These are phyloP conservation scores for Apamea sordens DNA, from an alignment of 2,888 invertebrate species.

Conservation along the genomic window DNA sequence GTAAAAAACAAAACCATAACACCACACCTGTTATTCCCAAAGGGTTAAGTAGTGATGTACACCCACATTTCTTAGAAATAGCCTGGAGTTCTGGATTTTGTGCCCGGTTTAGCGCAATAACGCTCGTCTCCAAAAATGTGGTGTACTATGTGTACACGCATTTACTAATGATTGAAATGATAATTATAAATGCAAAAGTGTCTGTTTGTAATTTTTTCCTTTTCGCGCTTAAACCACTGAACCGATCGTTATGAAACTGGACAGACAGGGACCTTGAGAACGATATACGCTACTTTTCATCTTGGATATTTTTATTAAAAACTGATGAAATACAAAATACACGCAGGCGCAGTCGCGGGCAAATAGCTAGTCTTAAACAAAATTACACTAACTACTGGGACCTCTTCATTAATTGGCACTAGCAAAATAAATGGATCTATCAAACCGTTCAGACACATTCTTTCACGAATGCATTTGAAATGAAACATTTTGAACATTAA, in stretches of 20 bases:
- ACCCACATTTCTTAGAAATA: neutral
- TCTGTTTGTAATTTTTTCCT: neutral
- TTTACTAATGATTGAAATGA: neutral
- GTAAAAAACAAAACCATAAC: too few species aligned
- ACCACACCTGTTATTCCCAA: too few species aligned
- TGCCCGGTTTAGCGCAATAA: neutral
- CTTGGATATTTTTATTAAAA: too few species aligned
- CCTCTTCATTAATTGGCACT: neutral
- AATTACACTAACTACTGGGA: neutral
- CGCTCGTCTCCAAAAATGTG: neutral
- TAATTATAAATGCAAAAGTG: neutral
- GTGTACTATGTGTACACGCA: neutral
- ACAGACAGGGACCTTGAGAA: neutral
- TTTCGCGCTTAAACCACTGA: neutral
- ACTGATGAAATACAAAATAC: neutral
- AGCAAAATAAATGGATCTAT: slow-evolving; percentile 2
- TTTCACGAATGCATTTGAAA: neutral
- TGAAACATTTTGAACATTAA: slow-evolving; percentile 20
- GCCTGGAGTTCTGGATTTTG: neutral
- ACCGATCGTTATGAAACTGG: neutral
- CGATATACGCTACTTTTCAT: neutral
- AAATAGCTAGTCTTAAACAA: too few species aligned
- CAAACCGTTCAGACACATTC: neutral
- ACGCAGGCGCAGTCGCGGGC: too few species aligned
- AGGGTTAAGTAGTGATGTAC: neutral